A percentile compares a stretch with the other conserved stretches of the same genome.
These are phyloP conservation scores for Menura novaehollandiae DNA, from an alignment of 2,113 vertebrate genomes.

Conservation along the genomic window DNA sequence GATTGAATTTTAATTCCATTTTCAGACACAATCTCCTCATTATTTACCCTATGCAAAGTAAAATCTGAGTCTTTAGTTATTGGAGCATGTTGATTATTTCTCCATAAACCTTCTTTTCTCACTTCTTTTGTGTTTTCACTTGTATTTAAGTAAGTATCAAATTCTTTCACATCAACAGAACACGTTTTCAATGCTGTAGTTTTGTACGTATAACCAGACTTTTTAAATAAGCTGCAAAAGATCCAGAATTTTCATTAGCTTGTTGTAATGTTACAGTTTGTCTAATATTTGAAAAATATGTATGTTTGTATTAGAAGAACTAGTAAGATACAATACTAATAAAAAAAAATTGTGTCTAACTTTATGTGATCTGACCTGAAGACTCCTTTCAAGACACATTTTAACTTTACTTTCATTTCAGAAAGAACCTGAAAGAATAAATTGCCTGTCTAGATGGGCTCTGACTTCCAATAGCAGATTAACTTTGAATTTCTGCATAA, in stretches of 20 bases:
- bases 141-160: background rate
- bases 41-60: slow-evolving; percentile 51
- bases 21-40: slow-evolving; percentile 61
- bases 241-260: background rate
- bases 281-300: background rate
- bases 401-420: background rate
- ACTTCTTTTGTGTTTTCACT: slow-evolving; percentile 63
- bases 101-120: slow-evolving; percentile 61
- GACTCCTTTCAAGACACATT: background rate
- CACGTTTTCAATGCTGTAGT: slow-evolving; percentile 15
- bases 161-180: slow-evolving; percentile 41
- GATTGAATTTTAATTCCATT: slow-evolving; percentile 73
- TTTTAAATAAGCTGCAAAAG: slow-evolving; percentile 82
- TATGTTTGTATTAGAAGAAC: background rate
- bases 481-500: background rate
- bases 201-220: slow-evolving; percentile 45
- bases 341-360: background rate
- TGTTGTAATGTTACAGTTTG: background rate
- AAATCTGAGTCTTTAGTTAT: slow-evolving; percentile 59
- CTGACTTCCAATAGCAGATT: background rate
- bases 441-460: background rate
- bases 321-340: background rate
- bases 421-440: background rate
- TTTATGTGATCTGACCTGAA: background rate
- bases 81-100: slow-evolving; percentile 45